phyloP scores from a whole-genome alignment of 2,113 vertebrate genomes.

The Aplodontia rufa region DNA sequence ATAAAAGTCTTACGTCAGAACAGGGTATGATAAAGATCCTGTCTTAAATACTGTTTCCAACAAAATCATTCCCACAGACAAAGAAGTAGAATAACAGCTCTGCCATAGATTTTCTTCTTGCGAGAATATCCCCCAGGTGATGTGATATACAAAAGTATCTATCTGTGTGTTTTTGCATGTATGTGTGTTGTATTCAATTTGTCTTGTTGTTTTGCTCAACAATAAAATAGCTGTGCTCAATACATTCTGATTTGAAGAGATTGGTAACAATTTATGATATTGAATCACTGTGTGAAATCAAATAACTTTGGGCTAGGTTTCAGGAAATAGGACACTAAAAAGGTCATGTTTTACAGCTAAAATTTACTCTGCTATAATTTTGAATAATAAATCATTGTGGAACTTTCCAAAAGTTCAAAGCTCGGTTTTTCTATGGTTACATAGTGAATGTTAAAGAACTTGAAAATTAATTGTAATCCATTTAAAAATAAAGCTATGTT shows the following conservation, averaged over 20 bases:
- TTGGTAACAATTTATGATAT: slow-evolving; percentile 38
- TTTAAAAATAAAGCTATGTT: slow-evolving; percentile 60
- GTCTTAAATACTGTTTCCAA: slow-evolving; percentile 19
- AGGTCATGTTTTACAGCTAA: slow-evolving; percentile 71
- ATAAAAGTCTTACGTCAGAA: background rate
- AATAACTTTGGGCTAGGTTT: slow-evolving; percentile 58
- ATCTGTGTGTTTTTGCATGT: background rate
- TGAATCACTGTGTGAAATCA: slow-evolving; percentile 43
- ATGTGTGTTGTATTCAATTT: background rate
- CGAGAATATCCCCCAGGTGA: background rate
- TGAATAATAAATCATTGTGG: slow-evolving; percentile 68
- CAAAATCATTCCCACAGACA: background rate
- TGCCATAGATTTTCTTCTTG: background rate
- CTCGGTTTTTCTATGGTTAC: slow-evolving; percentile 32
- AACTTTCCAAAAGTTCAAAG: slow-evolving; percentile 53
- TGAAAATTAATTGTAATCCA: slow-evolving; percentile 62
- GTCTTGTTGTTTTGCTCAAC: background rate
- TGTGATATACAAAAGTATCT: background rate
- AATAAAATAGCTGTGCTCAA: slow-evolving; percentile 44
- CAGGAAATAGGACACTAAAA: slow-evolving; percentile 69
- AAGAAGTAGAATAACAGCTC: background rate
- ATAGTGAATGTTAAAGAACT: slow-evolving; percentile 50
- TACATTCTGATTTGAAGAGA: slow-evolving; percentile 52
- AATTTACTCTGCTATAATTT: slow-evolving; percentile 72
- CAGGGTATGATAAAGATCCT: background rate